A percentile compares a stretch with the other conserved stretches of the same genome.
Conservation (phyloP, 1,140 invertebrate species). For the Homalodisca vitripennis region DNA sequence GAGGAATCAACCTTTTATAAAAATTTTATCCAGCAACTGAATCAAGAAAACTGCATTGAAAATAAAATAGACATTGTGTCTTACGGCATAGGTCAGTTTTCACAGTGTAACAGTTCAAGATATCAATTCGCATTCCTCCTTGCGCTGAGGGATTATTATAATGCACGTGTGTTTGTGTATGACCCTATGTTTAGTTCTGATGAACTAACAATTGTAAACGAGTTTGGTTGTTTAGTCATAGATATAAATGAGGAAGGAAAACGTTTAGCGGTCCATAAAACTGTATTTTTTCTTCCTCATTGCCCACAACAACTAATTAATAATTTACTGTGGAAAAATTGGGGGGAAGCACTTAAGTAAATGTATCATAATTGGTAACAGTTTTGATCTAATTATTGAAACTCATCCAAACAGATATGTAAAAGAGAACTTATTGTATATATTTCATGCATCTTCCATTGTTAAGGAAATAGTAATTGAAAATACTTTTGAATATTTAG, state of each 20-base stretch:
- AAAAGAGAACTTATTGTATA: conserved; percentile 43
- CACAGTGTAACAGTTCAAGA: conserved; percentile 49
- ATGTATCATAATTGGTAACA: conserved; percentile 73
- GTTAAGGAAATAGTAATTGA: conserved; percentile 59
- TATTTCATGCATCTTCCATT: conserved; percentile 55
- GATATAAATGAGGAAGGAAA: conserved; percentile 70
- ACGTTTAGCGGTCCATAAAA: conserved; percentile 54
- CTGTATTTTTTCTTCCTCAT: conserved; percentile 76
- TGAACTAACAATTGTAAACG: conserved; percentile 60
- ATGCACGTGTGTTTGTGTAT: conserved; percentile 51
- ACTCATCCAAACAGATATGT: conserved; percentile 49
- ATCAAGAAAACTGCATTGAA: neutral
- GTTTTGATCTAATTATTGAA: conserved; percentile 60
- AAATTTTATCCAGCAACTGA: neutral
- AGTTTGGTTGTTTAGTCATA: conserved; percentile 57
- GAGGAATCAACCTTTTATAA: neutral
- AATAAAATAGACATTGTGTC: conserved; percentile 52
- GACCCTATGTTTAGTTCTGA: conserved; percentile 67
- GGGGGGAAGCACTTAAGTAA: conserved; percentile 60
- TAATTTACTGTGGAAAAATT: conserved; percentile 81
- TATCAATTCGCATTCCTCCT: conserved; percentile 58
- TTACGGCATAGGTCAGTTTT: conserved; percentile 59
- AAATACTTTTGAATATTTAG: conserved; percentile 64
- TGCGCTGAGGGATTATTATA: conserved; percentile 47
- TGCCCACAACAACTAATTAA: conserved; percentile 80